A percentile compares a stretch with the other conserved stretches of the same genome.
phyloP scores from a whole-genome alignment of 2,888 invertebrate species.

The Gastracanthus pulcherrimus region DNA sequence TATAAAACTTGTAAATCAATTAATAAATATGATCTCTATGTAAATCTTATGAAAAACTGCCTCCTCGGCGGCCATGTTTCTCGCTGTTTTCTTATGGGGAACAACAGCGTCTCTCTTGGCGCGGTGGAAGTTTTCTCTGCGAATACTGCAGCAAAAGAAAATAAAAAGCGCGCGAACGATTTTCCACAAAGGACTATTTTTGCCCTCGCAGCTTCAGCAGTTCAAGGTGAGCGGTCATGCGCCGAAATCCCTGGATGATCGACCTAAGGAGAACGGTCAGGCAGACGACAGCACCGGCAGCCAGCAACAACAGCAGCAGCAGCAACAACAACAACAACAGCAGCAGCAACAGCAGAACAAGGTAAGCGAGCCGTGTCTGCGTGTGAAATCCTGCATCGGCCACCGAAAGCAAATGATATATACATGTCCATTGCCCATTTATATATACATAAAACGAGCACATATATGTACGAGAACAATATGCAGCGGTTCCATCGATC shows the following conservation, averaged over 20 bases:
- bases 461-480: background rate
- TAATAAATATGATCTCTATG: too few relatives aligned
- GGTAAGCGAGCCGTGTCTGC: slow-evolving; percentile 72
- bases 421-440: too few relatives aligned
- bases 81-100: too few relatives aligned
- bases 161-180: background rate
- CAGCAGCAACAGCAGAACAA: slow-evolving; percentile 74
- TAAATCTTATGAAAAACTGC: too few relatives aligned
- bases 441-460: background rate
- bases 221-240: slow-evolving; percentile 87
- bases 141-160: too few relatives aligned
- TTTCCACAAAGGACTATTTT: background rate
- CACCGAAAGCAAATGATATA: too few relatives aligned
- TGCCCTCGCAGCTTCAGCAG: slow-evolving; percentile 84
- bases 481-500: too few relatives aligned
- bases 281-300: slow-evolving; percentile 82
- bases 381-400: too few relatives aligned
- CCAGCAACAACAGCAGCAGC: slow-evolving; percentile 60
- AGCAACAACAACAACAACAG: slow-evolving; percentile 59
- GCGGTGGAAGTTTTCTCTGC: too few relatives aligned
- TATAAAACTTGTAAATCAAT: too few relatives aligned
- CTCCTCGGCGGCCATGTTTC: too few relatives aligned
- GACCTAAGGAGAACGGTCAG: slow-evolving; percentile 90
- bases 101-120: too few relatives aligned
- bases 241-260: slow-evolving; percentile 81